Conservation (phyloP, 1,140 invertebrate genomes). For the Bombus turneri region DNA sequence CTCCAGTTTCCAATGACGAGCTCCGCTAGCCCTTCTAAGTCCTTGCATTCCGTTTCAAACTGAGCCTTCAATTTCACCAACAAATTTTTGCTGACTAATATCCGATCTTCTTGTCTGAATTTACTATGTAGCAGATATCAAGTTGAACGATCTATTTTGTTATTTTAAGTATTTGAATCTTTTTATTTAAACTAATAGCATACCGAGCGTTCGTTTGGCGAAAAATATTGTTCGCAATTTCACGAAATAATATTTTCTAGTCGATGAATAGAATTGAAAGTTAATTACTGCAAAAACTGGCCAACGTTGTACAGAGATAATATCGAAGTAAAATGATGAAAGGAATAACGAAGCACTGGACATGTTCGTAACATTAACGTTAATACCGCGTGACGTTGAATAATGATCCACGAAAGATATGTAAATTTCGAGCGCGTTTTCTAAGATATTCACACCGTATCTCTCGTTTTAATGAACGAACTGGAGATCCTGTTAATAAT, state of each 20-base stretch:
- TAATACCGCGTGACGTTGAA: slow-evolving; percentile 6
- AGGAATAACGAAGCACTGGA: neutral
- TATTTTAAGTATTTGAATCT: too few species aligned
- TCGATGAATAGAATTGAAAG: neutral
- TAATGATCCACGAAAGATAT: slow-evolving; percentile 34
- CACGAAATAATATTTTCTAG: neutral
- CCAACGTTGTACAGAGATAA: neutral
- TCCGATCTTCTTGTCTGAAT: too few species aligned
- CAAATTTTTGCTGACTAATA: too few species aligned
- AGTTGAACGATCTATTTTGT: fast-evolving
- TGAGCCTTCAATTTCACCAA: neutral
- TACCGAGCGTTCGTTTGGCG: neutral
- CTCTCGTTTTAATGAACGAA: slow-evolving; percentile 27
- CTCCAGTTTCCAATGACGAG: slow-evolving; percentile 24
- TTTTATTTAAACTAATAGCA: neutral
- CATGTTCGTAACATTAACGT: slow-evolving; percentile 3
- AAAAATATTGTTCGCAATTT: neutral
- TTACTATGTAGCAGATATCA: too few species aligned
- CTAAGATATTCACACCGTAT: slow-evolving; percentile 12
- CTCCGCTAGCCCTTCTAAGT: neutral
- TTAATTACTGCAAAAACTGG: neutral
- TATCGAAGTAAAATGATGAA: neutral
- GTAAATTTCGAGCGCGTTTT: slow-evolving; percentile 27
- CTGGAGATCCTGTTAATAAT: slow-evolving; percentile 19
- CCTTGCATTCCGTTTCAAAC: neutral